Percentiles rank a stretch among this genome's conserved stretches.
Evolutionary conservation across 2,113 vertebrate species (phyloP).

Genomic region (Hyperopisus bebe): DNA sequence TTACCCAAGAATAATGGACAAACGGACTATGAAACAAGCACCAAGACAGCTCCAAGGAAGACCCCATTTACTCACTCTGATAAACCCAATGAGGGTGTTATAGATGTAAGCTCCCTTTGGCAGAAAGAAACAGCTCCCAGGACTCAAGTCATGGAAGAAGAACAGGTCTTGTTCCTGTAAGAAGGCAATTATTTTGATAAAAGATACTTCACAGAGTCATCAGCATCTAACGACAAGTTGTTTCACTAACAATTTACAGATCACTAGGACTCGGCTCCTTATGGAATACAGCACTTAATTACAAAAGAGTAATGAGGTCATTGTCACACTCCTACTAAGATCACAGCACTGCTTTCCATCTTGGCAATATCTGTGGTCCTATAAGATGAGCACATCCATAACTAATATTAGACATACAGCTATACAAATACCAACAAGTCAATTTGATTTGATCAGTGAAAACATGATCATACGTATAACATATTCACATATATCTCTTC

Average conservation of each 20-base stretch:
- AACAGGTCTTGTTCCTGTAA: slow-evolving; percentile 89
- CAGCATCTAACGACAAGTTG: slow-evolving; percentile 30
- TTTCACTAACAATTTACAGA: slow-evolving; percentile 36
- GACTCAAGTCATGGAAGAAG: slow-evolving; percentile 97
- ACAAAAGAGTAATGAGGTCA: neutral
- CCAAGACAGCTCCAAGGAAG: neutral
- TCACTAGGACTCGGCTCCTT: neutral
- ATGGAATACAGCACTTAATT: neutral
- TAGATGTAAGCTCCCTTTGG: slow-evolving; percentile 93
- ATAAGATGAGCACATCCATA: neutral
- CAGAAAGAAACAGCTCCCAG: slow-evolving; percentile 95
- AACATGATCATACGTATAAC: neutral
- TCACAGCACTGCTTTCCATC: neutral
- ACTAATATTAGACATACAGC: neutral
- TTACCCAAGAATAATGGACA: neutral
- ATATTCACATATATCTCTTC: neutral
- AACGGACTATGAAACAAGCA: neutral
- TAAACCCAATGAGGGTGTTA: slow-evolving; percentile 83
- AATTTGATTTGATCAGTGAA: neutral
- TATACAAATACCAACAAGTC: neutral
- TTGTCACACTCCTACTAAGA: too few relatives aligned
- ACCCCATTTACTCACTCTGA: slow-evolving; percentile 69
- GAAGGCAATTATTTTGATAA: neutral
- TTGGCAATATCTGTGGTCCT: neutral
- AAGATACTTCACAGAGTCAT: slow-evolving; percentile 20